Percentiles rank a stretch among this genome's conserved stretches.
Conservation (phyloP, 1,140 invertebrate genomes). For the Pseudoatta argentina region DNA sequence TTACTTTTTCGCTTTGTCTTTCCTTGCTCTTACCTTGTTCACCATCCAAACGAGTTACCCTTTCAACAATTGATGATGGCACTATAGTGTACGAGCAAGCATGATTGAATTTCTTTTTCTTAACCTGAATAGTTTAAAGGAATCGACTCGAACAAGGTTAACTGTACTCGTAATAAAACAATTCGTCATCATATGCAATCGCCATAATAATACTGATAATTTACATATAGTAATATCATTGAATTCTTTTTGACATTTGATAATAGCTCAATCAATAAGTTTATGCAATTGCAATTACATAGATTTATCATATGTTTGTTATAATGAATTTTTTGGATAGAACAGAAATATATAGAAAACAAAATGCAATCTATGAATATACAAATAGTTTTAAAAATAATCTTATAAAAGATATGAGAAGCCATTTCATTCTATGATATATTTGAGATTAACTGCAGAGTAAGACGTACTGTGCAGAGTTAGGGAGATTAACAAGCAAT, state of each 20-base stretch:
- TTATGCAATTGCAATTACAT: not conserved
- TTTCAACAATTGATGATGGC: constrained; percentile 29
- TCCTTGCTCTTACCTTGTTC: constrained; percentile 22
- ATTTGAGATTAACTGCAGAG: not conserved
- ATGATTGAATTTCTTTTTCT: not conserved
- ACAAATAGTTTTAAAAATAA: not conserved
- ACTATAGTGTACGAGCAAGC: not conserved
- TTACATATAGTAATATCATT: not conserved
- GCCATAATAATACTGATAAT: not conserved
- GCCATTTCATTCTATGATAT: not conserved
- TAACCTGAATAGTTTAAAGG: constrained; percentile 6
- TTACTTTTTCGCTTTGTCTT: not conserved
- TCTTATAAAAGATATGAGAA: not conserved
- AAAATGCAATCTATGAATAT: not conserved
- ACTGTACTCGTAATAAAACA: not conserved
- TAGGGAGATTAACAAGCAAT: constrained; percentile 9
- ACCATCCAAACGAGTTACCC: not conserved
- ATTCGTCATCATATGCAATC: not conserved
- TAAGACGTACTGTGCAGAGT: not conserved
- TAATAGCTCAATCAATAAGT: not conserved
- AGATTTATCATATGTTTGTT: not conserved
- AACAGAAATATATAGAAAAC: not conserved
- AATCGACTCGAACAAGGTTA: constrained; percentile 25
- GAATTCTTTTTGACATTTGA: not conserved
- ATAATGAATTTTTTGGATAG: not conserved